Evolutionary conservation across 2,888 invertebrate species (phyloP).

Genomic region (Hemistola chrysoprasaria): DNA sequence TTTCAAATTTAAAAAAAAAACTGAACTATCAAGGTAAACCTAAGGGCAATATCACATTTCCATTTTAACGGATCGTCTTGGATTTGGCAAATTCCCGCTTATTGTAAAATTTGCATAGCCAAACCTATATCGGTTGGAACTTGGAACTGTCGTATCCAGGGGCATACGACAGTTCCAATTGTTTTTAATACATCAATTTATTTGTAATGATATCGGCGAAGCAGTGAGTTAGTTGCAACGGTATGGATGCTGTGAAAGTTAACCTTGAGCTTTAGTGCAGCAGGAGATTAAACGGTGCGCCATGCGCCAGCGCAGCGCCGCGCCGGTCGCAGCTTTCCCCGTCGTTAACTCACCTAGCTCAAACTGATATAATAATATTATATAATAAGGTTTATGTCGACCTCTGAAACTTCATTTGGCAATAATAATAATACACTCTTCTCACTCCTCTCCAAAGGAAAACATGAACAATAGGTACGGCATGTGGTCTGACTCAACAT

Average conservation of each 20-base stretch:
- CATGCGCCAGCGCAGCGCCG: conserved; percentile 7
- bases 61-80: conserved; percentile 13
- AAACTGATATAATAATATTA: too few relatives aligned
- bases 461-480: conserved; percentile 38
- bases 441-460: conserved; percentile 34
- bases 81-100: conserved; percentile 37
- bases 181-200: too few relatives aligned
- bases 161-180: too few relatives aligned
- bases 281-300: conserved; percentile 56
- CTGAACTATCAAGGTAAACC: too few relatives aligned
- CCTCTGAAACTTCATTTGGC: too few relatives aligned
- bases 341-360: conserved; percentile 3
- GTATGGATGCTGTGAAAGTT: conserved; percentile 64
- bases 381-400: too few relatives aligned
- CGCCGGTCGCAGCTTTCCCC: conserved; percentile 59
- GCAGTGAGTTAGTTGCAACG: conserved; percentile 8
- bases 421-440: background rate
- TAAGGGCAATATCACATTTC: too few relatives aligned
- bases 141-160: too few relatives aligned
- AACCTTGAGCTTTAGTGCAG: conserved; percentile 63
- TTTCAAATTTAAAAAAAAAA: too few relatives aligned
- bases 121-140: conserved; percentile 25
- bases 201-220: too few relatives aligned
- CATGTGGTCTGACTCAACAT: conserved; percentile 56
- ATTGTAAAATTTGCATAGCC: conserved; percentile 38